phyloP scores from a whole-genome alignment of 2,113 vertebrate species.

The Symphodus melops region DNA sequence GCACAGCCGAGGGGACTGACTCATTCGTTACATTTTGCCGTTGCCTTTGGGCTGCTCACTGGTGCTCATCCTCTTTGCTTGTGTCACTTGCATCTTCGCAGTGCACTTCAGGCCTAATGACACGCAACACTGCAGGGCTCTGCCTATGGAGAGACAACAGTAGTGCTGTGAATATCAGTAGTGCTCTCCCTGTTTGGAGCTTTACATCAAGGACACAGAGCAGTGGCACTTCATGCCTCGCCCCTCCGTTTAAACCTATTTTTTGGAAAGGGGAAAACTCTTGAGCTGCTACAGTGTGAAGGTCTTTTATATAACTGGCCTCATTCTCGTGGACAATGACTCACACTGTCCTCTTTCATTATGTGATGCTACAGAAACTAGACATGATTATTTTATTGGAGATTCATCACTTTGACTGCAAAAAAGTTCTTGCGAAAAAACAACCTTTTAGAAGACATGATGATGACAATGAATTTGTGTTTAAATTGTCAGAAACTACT shows the following conservation, averaged over 20 bases:
- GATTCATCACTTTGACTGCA: neutral
- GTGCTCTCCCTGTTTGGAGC: neutral
- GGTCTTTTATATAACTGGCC: conserved; percentile 37
- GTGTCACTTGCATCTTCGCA: conserved; percentile 22
- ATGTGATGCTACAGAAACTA: neutral
- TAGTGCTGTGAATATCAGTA: neutral
- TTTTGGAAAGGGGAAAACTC: neutral
- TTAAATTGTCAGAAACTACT: no score
- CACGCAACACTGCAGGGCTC: conserved; percentile 1
- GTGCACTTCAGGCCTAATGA: conserved; percentile 34
- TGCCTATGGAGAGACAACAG: conserved; percentile 11
- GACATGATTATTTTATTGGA: neutral
- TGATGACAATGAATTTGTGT: no score
- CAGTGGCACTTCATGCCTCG: neutral
- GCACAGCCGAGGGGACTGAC: neutral
- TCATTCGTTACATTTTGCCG: conserved; percentile 20
- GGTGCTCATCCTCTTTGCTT: conserved; percentile 23
- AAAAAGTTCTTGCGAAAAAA: neutral
- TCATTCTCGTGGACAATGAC: conserved; percentile 18
- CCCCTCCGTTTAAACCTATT: neutral
- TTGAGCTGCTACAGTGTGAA: conserved; percentile 9
- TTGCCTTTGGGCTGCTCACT: conserved; percentile 7
- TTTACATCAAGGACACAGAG: neutral
- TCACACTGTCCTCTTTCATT: conserved; percentile 3
- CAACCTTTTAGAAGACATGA: neutral